Conservation (phyloP, 2,888 invertebrate genomes). For the Gerosis bhagava region DNA sequence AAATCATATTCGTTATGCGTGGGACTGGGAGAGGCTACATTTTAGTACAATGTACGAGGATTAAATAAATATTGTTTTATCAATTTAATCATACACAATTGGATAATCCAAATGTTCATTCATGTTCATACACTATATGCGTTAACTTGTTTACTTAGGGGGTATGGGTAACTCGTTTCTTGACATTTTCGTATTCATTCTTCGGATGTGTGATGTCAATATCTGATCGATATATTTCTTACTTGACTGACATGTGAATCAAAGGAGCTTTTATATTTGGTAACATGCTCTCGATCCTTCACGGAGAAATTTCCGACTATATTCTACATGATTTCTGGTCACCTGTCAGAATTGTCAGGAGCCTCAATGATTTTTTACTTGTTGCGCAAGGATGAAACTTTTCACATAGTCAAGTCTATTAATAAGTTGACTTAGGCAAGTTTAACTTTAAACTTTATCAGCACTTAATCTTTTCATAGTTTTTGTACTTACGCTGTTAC, state of each 20-base stretch:
- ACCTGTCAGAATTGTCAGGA: conserved; percentile 5
- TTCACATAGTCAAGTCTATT: too few relatives aligned
- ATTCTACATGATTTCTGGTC: background rate
- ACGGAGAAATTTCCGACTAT: conserved; percentile 11
- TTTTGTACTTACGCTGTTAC: too few relatives aligned
- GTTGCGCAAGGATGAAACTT: too few relatives aligned
- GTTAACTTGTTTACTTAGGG: conserved; percentile 13
- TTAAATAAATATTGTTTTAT: too few relatives aligned
- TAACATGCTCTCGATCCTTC: conserved; percentile 25
- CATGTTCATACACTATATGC: too few relatives aligned
- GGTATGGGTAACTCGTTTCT: background rate
- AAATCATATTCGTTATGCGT: too few relatives aligned
- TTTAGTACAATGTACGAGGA: too few relatives aligned
- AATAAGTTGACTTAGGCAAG: too few relatives aligned
- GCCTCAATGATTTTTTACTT: too few relatives aligned
- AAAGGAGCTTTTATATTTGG: conserved; percentile 29
- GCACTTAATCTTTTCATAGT: too few relatives aligned
- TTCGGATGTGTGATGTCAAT: conserved; percentile 24
- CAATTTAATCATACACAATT: conserved; percentile 18
- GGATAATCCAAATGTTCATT: conserved; percentile 20
- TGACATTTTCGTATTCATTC: conserved; percentile 7
- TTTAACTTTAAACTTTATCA: too few relatives aligned
- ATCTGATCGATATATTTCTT: conserved; percentile 32
- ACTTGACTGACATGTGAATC: conserved; percentile 34
- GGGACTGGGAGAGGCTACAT: conserved; percentile 54